These are phyloP conservation scores for Drosophila heteroneura DNA, from an alignment of 2,888 invertebrate species.

Conservation along the genomic window DNA sequence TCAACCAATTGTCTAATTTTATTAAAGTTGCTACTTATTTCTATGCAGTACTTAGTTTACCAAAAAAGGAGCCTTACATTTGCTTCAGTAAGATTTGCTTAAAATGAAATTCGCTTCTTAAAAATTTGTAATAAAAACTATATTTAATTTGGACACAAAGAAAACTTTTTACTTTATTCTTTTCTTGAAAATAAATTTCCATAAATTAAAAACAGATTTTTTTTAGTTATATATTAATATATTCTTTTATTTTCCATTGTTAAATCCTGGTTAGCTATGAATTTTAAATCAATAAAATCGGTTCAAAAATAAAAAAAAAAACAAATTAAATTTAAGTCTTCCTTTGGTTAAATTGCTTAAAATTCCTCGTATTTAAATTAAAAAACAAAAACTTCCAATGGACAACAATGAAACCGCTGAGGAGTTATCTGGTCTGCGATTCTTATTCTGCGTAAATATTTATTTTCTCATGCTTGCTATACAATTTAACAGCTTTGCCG, in stretches of 20 bases:
- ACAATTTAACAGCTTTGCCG: conserved; percentile 17
- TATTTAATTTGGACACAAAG: too few species aligned
- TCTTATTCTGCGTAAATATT: background rate
- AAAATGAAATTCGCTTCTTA: background rate
- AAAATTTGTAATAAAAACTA: too few species aligned
- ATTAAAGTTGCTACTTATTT: background rate
- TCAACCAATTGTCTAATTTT: background rate
- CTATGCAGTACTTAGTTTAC: background rate
- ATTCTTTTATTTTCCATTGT: background rate
- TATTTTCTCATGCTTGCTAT: background rate
- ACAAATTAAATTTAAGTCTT: background rate
- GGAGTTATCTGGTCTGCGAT: conserved; percentile 21
- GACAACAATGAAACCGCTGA: background rate
- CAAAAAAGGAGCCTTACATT: too few species aligned
- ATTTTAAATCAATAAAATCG: background rate
- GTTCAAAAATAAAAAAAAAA: background rate
- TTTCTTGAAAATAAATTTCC: too few species aligned
- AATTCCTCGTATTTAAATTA: conserved; percentile 1
- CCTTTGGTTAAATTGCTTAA: background rate
- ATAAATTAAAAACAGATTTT: too few species aligned
- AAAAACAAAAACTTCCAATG: conserved; percentile 13
- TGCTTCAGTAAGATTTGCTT: background rate
- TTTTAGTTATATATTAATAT: too few species aligned
- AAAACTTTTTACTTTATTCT: too few species aligned
- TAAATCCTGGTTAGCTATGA: background rate